phyloP scores from a whole-genome alignment of 2,888 invertebrate species.

The Trichopria drosophilae region DNA sequence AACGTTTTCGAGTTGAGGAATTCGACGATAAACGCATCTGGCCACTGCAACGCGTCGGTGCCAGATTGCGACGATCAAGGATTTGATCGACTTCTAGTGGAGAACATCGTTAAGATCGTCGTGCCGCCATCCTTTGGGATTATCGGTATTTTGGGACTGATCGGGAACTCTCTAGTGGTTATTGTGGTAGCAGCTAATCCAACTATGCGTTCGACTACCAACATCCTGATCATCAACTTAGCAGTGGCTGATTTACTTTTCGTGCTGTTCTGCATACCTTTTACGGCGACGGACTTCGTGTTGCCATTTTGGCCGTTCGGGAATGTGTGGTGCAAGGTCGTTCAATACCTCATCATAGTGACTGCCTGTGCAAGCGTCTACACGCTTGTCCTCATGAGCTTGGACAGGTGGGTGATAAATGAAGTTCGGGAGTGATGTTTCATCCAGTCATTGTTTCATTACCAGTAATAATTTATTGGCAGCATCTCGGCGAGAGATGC shows the following conservation, averaged over 20 bases:
- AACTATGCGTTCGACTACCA: conserved; percentile 91
- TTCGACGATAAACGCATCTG: too few species aligned
- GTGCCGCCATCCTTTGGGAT: conserved; percentile 84
- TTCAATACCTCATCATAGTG: conserved; percentile 89
- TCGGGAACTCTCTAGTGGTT: conserved; percentile 87
- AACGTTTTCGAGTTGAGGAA: too few species aligned
- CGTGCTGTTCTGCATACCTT: conserved; percentile 91
- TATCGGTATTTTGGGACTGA: conserved; percentile 82
- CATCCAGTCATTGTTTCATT: too few species aligned
- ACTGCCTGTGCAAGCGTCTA: conserved; percentile 93
- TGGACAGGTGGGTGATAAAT: conserved; percentile 69
- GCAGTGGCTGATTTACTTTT: conserved; percentile 89
- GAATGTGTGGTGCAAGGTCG: conserved; percentile 84
- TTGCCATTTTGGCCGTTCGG: conserved; percentile 90
- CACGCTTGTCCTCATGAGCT: conserved; percentile 89
- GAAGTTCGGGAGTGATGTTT: too few species aligned
- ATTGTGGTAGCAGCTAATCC: conserved; percentile 85
- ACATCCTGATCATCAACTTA: conserved; percentile 86
- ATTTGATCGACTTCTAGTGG: conserved; percentile 50
- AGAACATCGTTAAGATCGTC: conserved; percentile 70
- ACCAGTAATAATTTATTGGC: too few species aligned
- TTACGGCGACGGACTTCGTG: conserved; percentile 89
- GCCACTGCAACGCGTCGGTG: too few species aligned
- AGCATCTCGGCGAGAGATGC: too few species aligned
- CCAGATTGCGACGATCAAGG: conserved; percentile 34